Evolutionary conservation across 2,113 vertebrate species (phyloP).

Genomic region (Parotia lawesii): DNA sequence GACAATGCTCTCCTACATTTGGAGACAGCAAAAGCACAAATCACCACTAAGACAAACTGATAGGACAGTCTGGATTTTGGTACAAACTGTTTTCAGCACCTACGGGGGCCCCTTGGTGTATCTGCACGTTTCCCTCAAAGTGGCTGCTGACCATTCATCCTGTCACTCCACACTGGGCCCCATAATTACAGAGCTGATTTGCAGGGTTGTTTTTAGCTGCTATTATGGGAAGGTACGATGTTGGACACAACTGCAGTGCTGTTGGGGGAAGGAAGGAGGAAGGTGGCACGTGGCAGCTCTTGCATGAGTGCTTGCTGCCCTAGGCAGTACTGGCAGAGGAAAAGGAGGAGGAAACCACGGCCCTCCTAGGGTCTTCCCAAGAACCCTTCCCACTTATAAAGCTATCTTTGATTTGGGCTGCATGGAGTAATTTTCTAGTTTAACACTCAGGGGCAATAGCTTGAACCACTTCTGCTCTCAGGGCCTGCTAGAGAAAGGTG

Average conservation of each 20-base stretch:
- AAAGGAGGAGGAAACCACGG: background rate
- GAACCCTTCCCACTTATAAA: background rate
- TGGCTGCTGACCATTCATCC: background rate
- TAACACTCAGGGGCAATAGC: background rate
- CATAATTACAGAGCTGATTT: conserved; percentile 17
- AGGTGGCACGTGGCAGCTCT: background rate
- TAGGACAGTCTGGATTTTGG: background rate
- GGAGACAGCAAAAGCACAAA: background rate
- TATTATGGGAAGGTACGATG: background rate
- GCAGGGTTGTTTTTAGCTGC: background rate
- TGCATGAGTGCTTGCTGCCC: rapidly evolving
- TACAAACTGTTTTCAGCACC: background rate
- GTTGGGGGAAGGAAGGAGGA: background rate
- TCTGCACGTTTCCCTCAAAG: background rate
- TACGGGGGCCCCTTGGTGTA: background rate
- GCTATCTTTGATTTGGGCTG: background rate
- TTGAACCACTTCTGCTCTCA: background rate
- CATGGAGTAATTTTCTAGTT: background rate
- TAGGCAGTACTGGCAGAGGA: background rate
- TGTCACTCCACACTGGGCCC: background rate
- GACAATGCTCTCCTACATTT: background rate
- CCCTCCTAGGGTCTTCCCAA: background rate
- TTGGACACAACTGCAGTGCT: background rate
- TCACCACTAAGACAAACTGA: background rate
- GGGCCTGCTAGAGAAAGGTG: background rate